Base-by-base conservation (phyloP, 2,888 invertebrate genomes). In the Cataglyphis rosenhaueri region DNA sequence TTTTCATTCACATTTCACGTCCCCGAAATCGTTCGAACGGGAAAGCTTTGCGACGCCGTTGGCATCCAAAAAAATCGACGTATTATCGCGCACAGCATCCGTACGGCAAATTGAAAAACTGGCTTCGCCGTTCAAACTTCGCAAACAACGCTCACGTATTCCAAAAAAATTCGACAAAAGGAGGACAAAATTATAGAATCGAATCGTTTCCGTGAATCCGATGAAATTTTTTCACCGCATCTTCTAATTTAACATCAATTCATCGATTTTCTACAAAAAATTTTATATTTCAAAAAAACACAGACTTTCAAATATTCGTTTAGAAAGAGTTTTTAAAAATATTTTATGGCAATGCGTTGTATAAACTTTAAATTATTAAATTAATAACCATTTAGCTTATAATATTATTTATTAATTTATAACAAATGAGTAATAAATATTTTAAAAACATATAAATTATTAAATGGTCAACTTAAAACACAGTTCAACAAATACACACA, bases 61-160 rank as follows among this genome's bases (percentile, higher is more conserved):
- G 76, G 78, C 59, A 70, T 8, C 57, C 78, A 44, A 79, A 79
- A 79, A 79, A 79, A 79, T 79, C 78, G 59, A 78, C 78, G 59
- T 79, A 79, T 79, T 79, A 79, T 79, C 78, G 59, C 59, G 70
- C 59, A 44, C 78, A 59, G 44, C 35, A 70, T 59, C 59, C 78
- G 78, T 70, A 79, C 35, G 78, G 59, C 78, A 79, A 79, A 79
- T 79, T 79, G 78, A 79, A 79, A 79, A 79, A 79, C 78, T 79
- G 70, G 78, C 78, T 79, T 61, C 59, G 70, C 29, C 78, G 70
- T 41, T 59, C 44, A 1, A 70, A 79, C 78, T 79, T 70, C 25
- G 78, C 78, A 70, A 79, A 70, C 35, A 59, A 18, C 44, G 78
- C 59, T 70, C 78, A 48, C 78, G 78, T 79, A 70, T 79, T 79